These are phyloP conservation scores for Coregonus ussuriensis DNA, from an alignment of 2,797 vertebrate genomes.

Conservation along the genomic window DNA sequence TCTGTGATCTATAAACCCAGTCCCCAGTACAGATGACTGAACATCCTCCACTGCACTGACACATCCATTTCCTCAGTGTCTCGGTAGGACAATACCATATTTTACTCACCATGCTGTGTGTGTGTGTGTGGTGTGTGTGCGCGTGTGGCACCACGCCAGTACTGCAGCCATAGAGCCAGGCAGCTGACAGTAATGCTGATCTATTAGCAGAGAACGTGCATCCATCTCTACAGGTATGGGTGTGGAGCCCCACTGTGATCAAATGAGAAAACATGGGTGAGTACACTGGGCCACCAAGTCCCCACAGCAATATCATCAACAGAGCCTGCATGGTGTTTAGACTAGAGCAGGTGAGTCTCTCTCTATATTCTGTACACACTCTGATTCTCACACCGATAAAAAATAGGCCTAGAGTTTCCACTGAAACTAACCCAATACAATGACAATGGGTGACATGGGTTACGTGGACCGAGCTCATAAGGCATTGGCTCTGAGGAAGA, in stretches of 20 bases:
- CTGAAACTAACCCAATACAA: neutral
- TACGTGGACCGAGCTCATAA: neutral
- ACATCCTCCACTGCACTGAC: neutral
- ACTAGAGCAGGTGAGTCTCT: no score
- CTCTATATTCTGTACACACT: neutral
- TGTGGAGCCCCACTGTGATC: slow-evolving; percentile 2
- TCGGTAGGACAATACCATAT: no score
- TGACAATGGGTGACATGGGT: neutral
- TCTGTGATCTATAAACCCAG: slow-evolving; percentile 24
- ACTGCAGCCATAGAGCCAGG: neutral
- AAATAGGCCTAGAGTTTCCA: neutral
- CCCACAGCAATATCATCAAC: slow-evolving; percentile 19
- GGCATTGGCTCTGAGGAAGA: neutral
- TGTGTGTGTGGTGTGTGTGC: no score
- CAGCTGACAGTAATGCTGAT: neutral
- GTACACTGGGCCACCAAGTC: neutral
- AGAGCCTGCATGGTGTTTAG: neutral
- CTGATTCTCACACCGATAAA: neutral
- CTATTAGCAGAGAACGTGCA: no score
- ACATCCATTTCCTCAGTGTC: slow-evolving; percentile 2
- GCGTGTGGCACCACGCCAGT: neutral
- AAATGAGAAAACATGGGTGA: neutral
- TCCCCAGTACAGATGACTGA: neutral
- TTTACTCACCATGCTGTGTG: neutral
- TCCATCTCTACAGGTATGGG: slow-evolving; percentile 4